A percentile compares a stretch with the other conserved stretches of the same genome.
These are phyloP conservation scores for Sphecodes monilicornis DNA, from an alignment of 2,888 invertebrate species.

Conservation along the genomic window DNA sequence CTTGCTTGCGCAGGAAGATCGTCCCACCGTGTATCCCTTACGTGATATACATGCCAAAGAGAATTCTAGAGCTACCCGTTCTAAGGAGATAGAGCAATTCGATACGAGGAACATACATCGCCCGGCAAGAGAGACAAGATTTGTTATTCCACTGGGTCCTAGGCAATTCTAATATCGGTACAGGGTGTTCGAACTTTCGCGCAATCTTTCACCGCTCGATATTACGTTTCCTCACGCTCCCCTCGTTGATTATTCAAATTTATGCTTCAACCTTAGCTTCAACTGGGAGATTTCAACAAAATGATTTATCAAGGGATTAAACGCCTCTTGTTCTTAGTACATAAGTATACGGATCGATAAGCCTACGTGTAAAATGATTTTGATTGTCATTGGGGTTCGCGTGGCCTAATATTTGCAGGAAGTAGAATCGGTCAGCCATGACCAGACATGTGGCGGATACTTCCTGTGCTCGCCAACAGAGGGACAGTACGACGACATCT, in stretches of 20 bases:
- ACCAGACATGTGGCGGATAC: no score
- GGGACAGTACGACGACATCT: no score
- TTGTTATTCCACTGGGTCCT: neutral
- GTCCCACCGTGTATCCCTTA: conserved; percentile 4
- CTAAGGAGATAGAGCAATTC: neutral
- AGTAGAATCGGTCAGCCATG: no score
- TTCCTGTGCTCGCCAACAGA: no score
- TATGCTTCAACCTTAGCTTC: neutral
- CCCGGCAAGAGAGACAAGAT: neutral
- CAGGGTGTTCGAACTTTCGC: neutral
- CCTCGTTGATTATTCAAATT: neutral
- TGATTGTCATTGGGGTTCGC: no score
- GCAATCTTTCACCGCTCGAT: neutral
- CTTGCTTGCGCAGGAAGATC: neutral
- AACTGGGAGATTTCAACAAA: neutral
- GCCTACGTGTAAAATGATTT: no score
- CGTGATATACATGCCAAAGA: conserved; percentile 13
- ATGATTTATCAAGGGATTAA: neutral
- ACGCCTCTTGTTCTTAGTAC: no score
- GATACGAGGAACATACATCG: conserved; percentile 1
- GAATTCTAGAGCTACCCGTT: neutral
- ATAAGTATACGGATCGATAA: no score
- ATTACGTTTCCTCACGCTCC: neutral
- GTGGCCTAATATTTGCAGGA: no score
- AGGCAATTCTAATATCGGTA: neutral